phyloP scores from a whole-genome alignment of 2,113 vertebrate species.

The Alosa alosa region DNA sequence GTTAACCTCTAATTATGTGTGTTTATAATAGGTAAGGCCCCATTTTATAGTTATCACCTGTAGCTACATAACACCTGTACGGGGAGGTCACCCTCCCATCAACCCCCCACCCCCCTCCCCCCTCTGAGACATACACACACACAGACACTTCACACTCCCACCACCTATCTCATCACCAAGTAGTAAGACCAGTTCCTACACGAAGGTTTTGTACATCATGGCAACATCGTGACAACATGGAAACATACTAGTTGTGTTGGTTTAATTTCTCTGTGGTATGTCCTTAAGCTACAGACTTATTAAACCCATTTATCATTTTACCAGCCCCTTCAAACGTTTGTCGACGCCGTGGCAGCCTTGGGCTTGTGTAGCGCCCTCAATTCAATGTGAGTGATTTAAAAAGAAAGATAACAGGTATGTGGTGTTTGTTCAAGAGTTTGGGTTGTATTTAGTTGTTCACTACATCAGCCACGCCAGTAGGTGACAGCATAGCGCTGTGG shows the following conservation, averaged over 20 bases:
- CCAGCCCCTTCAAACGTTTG: neutral
- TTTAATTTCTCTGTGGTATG: conserved; percentile 57
- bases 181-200: conserved; percentile 56
- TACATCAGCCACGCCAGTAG: no score
- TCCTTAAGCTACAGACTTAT: conserved; percentile 63
- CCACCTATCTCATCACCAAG: conserved; percentile 13
- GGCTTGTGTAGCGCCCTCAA: no score
- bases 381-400: no score
- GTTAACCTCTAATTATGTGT: neutral
- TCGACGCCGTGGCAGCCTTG: conserved; percentile 33
- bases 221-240: conserved; percentile 52
- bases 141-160: neutral
- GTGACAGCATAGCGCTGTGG: no score
- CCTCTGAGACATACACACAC: neutral
- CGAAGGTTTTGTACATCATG: conserved; percentile 51
- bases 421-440: no score
- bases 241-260: conserved; percentile 57
- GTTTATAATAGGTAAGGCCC: neutral
- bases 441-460: no score
- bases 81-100: neutral
- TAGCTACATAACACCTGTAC: neutral
- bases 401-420: no score
- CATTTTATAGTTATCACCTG: conserved; percentile 2
- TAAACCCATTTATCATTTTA: conserved; percentile 65
- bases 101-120: neutral